phyloP scores from a whole-genome alignment of 1,140 invertebrate genomes.

The Paramacrobiotus metropolitanus region DNA sequence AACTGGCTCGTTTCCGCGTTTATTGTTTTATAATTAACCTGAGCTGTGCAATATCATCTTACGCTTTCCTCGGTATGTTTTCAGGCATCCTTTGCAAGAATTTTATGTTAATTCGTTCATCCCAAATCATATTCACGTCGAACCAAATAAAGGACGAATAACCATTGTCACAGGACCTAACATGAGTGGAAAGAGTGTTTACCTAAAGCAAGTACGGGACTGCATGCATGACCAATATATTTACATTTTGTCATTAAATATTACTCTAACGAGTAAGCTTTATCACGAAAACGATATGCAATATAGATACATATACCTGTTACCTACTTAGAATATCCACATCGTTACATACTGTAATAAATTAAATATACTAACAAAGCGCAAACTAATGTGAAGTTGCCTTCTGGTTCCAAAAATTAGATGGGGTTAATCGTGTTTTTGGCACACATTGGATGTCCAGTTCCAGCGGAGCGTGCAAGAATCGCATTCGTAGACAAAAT shows the following conservation, averaged over 20 bases:
- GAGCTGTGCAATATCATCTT: too few species aligned
- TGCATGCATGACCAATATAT: slow-evolving; percentile 4
- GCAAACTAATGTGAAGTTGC: too few species aligned
- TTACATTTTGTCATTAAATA: too few species aligned
- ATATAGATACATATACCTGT: too few species aligned
- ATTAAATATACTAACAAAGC: too few species aligned
- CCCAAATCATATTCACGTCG: slow-evolving; percentile 40
- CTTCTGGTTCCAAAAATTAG: too few species aligned
- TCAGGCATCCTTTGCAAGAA: slow-evolving; percentile 50
- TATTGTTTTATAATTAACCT: too few species aligned
- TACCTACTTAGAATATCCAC: too few species aligned
- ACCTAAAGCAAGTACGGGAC: slow-evolving; percentile 47
- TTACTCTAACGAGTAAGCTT: too few species aligned
- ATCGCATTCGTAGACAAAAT: slow-evolving; percentile 46
- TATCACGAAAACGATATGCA: too few species aligned
- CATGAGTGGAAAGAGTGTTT: slow-evolving; percentile 71
- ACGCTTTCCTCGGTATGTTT: slow-evolving; percentile 1
- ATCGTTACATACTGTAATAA: too few species aligned
- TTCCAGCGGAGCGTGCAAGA: slow-evolving; percentile 47
- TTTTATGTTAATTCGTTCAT: slow-evolving; percentile 38
- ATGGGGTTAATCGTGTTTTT: slow-evolving; percentile 48
- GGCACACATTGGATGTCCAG: slow-evolving; percentile 64
- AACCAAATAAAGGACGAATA: slow-evolving; percentile 22
- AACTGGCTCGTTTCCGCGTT: too few species aligned
- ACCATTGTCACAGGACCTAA: slow-evolving; percentile 63